Evolutionary conservation across 1,140 invertebrate genomes (phyloP), one percentile per base, ranked within the genome.

Genomic region (Rhopalosiphum maidis): DNA sequence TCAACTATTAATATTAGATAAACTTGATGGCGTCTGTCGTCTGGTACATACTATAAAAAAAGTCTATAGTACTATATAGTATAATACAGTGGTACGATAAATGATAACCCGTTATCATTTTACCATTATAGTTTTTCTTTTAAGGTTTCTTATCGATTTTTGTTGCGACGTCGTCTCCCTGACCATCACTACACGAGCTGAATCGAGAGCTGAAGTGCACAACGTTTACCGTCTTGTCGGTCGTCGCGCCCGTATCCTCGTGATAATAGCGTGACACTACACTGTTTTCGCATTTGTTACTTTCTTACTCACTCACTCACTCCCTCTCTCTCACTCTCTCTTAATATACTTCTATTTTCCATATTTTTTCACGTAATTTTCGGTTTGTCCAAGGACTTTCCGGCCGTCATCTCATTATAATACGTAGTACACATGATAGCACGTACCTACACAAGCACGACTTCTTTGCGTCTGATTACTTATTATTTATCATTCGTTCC

Each of bases 141-240:
- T 86, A n/a, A 86, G 85, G 43, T 46, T 86, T 86, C n/a, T 86
- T 86, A 86, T 86, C 43, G 85, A 86, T 86, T 86, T 86, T 43
- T 37, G 22, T 83, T 11, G 41, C 37, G 41, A 25, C 25, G 30
- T 41, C 55, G 55, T n/a, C 60, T n/a, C 60, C 18, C 60, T n/a
- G n/a, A 68, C 30, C 60, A 11, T 30, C 11, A 15, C n/a, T 18
- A n/a, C 30, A 15, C 30, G 11, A n/a, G 30, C n/a, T 1, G 30
- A 18, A 51, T 51, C 55, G 9, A 77, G 60, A 21, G 15, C n/a
- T n/a, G 60, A n/a, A 77, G 30, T 77, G 60, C 60, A n/a, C 60
- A 77, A 77, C 60, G 60, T 77, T 77, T n/a, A 77, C 60, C n/a
- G n/a, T 77, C 60, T 77, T 77, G 60, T 77, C 60, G 60, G 60